A percentile compares a stretch with the other conserved stretches of the same genome.
Conservation (phyloP, 2,113 vertebrate genomes). For the Poecilia latipinna region DNA sequence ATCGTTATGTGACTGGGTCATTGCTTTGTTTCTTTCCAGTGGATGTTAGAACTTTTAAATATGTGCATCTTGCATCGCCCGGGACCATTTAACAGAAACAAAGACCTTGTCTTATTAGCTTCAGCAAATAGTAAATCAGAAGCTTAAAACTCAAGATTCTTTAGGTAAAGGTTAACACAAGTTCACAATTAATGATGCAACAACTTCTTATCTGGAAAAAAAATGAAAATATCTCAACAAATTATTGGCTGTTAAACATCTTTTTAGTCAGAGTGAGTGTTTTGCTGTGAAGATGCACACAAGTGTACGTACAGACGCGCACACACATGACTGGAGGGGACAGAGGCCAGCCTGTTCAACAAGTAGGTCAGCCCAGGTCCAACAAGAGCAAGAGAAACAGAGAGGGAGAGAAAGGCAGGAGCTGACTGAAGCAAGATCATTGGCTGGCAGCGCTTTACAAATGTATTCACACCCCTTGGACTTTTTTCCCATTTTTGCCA, state of each 20-base stretch:
- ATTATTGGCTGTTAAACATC: constrained; percentile 22
- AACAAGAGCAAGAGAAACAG: constrained; percentile 36
- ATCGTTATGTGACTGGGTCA: too few species aligned
- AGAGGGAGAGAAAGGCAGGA: constrained; percentile 8
- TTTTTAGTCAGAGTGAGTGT: constrained; percentile 22
- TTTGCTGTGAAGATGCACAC: constrained; percentile 58
- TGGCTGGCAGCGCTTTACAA: not conserved
- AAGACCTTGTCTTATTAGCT: not conserved
- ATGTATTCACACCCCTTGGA: not conserved
- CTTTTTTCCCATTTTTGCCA: not conserved
- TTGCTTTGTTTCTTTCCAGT: not conserved
- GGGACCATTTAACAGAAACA: not conserved
- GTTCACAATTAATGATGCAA: not conserved
- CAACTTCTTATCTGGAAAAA: constrained; percentile 16
- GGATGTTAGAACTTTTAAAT: not conserved
- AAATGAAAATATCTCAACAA: constrained; percentile 1
- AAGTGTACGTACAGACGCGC: constrained; percentile 40
- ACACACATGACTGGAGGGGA: constrained; percentile 74
- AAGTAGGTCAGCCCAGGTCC: constrained; percentile 78
- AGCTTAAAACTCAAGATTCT: not conserved
- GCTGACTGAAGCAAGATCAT: constrained; percentile 39
- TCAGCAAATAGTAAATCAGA: not conserved
- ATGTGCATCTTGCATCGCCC: not conserved
- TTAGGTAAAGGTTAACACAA: not conserved
- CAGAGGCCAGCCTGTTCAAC: constrained; percentile 78